Evolutionary conservation across 2,888 invertebrate species (phyloP), one percentile per base, ranked within the genome.

Genomic region (Leptinotarsa peninsularis): DNA sequence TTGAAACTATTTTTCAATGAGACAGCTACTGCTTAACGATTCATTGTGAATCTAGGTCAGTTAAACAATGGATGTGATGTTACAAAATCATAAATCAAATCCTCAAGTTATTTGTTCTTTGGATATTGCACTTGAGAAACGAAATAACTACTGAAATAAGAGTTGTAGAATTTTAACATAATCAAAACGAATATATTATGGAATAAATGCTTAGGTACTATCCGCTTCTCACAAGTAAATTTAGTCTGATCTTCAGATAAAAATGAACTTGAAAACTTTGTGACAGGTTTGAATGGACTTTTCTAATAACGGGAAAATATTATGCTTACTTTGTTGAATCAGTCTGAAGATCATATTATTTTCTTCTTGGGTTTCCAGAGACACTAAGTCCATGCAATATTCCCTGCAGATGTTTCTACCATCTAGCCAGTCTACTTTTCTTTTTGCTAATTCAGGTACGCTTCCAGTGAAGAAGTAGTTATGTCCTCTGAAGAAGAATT

Each of bases 361-460:
- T 88, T 97, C 95, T 87, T 96, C 95, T 89, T 96, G 95, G 15
- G 95, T 94, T 88, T 97, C 96, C 88, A 96, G 90, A 23, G 96
- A 95, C 67, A 96, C 94, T 83, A 96, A 92, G 89, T 97, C 97
- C 97, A 97, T 97, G 89, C 97, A 97, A 89, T 96, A 96, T 88
- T 96, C 95, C 81, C 97, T 92, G 90, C 97, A 97, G 84, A 95
- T 91, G 89, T 97, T 97, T 84, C 96, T 93, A 43, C 95, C 96
- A 84, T 96, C 96, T 82, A 96, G 88, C 96, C 97, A 97, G 89
- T 97, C 96, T 69, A 96, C 92, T 89, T 94, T 95, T 87, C 93
- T 93, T 86, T 93, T 94, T 76, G 94, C 93, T 79, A 95, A 91
- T 79, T 91, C 92, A 71, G 94, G 94, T 73, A 95, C 93, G 87